Evolutionary conservation across 2,113 vertebrate genomes (phyloP).

Genomic region (Ancistrus triradiatus): DNA sequence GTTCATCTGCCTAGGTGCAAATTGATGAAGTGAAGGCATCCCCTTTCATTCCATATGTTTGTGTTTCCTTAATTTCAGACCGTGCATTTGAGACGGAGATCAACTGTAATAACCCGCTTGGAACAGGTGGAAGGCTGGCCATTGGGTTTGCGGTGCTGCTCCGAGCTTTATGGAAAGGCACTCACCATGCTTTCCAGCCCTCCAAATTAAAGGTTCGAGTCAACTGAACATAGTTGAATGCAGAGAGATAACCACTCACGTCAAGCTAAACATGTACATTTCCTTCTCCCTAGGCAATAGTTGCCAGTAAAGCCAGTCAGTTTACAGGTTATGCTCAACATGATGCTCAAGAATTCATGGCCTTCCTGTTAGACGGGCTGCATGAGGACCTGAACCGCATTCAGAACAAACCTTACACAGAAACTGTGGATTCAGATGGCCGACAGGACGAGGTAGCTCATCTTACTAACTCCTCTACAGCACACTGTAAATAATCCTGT

Average conservation of each 20-base stretch:
- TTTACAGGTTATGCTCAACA: conserved; percentile 98
- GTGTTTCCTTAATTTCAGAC: conserved; percentile 65
- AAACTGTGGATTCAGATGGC: conserved; percentile 92
- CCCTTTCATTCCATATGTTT: neutral
- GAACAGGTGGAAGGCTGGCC: conserved; percentile 88
- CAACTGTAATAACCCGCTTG: conserved; percentile 92
- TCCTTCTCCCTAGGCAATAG: conserved; percentile 76
- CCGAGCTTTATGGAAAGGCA: conserved; percentile 93
- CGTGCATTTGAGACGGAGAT: conserved; percentile 91
- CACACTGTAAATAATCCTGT: no score
- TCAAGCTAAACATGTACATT: neutral
- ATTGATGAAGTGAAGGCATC: no score
- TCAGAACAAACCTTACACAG: conserved; percentile 96
- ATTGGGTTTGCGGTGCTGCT: conserved; percentile 93
- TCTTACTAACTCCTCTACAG: no score
- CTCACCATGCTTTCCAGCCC: conserved; percentile 94
- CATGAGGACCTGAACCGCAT: conserved; percentile 97
- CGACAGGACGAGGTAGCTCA: conserved; percentile 90
- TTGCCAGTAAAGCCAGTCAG: conserved; percentile 96
- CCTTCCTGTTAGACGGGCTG: conserved; percentile 93
- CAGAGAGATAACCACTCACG: neutral
- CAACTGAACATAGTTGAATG: no score
- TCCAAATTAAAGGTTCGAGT: conserved; percentile 98
- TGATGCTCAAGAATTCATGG: conserved; percentile 98
- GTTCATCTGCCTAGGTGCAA: no score